phyloP scores from a whole-genome alignment of 2,888 invertebrate species.

The Apamea crenata region DNA sequence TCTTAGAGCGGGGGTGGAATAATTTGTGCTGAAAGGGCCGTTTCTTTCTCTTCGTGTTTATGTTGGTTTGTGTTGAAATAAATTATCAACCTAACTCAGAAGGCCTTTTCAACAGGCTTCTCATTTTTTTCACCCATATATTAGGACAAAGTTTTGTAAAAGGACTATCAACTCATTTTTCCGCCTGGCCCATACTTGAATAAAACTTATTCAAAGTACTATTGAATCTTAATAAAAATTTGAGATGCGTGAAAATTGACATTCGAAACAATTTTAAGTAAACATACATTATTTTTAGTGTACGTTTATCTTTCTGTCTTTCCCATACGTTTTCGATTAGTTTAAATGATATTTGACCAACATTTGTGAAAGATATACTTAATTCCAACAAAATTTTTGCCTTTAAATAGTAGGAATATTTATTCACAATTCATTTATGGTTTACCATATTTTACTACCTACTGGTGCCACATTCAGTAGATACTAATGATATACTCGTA shows the following conservation, averaged over 20 bases:
- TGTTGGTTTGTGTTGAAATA: constrained; percentile 16
- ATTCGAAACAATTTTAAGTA: not conserved
- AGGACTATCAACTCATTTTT: not conserved
- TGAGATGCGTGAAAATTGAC: not conserved
- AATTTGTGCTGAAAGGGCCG: constrained; percentile 28
- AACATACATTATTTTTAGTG: not conserved
- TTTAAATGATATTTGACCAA: no score
- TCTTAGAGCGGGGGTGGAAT: constrained; percentile 45
- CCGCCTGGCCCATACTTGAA: not conserved
- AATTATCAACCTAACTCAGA: constrained; percentile 8
- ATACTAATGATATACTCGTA: no score
- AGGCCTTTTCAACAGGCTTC: not conserved
- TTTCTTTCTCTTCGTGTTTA: constrained; percentile 12
- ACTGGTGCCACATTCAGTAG: no score
- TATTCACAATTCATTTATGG: no score
- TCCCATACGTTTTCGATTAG: no score
- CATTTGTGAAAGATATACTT: no score
- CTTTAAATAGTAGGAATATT: not conserved
- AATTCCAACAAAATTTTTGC: not conserved
- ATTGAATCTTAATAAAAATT: not conserved
- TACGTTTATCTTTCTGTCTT: not conserved
- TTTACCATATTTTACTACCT: no score
- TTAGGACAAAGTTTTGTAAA: not conserved
- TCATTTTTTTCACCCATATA: not conserved
- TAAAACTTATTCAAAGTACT: not conserved